These are phyloP conservation scores for Halcyon leucocephala DNA, from an alignment of 2,797 vertebrate genomes.

Conservation along the genomic window DNA sequence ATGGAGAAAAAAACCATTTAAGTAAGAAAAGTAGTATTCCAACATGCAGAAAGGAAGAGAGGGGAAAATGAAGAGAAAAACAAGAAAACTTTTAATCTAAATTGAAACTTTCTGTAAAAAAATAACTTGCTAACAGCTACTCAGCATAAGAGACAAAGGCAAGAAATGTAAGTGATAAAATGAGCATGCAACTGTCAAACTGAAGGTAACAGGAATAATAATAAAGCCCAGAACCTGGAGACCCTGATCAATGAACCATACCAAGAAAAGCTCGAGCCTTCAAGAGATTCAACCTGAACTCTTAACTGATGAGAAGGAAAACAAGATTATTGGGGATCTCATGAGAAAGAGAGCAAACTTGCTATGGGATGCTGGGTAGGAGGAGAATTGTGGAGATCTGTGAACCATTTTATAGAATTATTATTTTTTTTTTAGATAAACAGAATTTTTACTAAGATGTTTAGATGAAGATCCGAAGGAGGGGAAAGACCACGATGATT, in stretches of 20 bases:
- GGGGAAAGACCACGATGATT: background rate
- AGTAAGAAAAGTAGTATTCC: background rate
- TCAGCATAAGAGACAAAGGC: background rate
- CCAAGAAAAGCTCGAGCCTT: background rate
- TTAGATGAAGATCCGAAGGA: background rate
- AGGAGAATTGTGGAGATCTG: background rate
- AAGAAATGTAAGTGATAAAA: background rate
- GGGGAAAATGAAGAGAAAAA: background rate
- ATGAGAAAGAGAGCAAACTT: background rate
- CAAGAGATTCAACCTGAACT: background rate
- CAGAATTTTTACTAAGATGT: background rate
- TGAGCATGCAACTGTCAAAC: background rate
- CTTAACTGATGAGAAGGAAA: background rate
- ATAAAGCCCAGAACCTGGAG: background rate
- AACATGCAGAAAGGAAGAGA: background rate
- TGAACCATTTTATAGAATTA: background rate
- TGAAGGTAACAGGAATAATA: fast-evolving
- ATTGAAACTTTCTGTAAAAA: background rate
- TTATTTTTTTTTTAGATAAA: background rate
- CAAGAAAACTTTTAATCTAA: background rate
- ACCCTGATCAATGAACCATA: background rate
- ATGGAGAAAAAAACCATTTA: background rate
- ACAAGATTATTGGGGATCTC: background rate
- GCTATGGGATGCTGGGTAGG: background rate
- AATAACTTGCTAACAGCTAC: background rate